phyloP scores from a whole-genome alignment of 2,113 vertebrate genomes.

The Tor tambroides region DNA sequence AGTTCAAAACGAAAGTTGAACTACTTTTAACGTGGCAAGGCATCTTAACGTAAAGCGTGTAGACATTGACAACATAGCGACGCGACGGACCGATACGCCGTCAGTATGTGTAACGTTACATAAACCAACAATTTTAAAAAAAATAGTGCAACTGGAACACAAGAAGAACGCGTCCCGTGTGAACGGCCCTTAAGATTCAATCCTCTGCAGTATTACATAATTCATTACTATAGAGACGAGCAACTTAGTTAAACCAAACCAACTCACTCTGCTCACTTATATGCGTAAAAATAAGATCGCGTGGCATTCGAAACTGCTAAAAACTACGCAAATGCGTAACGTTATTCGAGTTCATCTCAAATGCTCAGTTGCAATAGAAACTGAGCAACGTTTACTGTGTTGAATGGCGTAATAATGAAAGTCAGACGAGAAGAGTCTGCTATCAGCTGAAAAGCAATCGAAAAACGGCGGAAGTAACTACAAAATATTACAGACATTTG shows the following conservation, averaged over 20 bases:
- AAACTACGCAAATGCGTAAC: background rate
- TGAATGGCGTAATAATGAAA: constrained; percentile 10
- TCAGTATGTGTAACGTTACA: background rate
- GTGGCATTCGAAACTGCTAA: background rate
- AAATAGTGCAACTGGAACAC: background rate
- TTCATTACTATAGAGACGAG: constrained; percentile 62
- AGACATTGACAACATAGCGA: background rate
- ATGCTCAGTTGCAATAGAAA: background rate
- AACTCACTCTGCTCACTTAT: background rate
- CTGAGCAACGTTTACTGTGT: background rate
- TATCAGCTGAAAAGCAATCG: background rate
- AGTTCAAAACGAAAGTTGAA: background rate
- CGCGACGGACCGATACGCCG: background rate
- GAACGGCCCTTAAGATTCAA: constrained; percentile 41
- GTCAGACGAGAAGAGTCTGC: background rate
- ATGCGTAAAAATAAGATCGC: no score
- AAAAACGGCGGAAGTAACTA: background rate
- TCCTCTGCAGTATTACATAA: constrained; percentile 79
- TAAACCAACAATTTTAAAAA: background rate
- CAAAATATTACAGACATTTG: background rate
- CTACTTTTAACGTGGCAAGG: background rate
- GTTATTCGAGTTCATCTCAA: background rate
- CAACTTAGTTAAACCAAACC: constrained; percentile 26
- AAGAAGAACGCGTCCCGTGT: background rate
- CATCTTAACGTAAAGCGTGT: background rate